Evolutionary conservation across 2,888 invertebrate species (phyloP).

Genomic region (Tetanocera ferruginea): DNA sequence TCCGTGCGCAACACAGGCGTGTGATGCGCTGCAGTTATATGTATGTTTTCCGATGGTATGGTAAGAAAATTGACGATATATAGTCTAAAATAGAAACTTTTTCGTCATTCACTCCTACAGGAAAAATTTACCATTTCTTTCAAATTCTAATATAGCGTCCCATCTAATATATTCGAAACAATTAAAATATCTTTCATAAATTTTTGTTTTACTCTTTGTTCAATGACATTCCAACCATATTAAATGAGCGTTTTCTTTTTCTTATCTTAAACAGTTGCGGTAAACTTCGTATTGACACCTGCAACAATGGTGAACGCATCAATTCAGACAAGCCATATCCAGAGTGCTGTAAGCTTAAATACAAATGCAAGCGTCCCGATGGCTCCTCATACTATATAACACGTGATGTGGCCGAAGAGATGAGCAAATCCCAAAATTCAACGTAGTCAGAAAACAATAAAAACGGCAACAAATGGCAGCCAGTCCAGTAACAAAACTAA

Average conservation of each 20-base stretch:
- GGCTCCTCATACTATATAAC: constrained; percentile 62
- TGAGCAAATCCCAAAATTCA: constrained; percentile 48
- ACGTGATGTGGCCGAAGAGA: constrained; percentile 50
- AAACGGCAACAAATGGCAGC: too few species aligned
- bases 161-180: too few species aligned
- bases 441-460: constrained; percentile 42
- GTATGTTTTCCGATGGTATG: too few species aligned
- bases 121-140: too few species aligned
- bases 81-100: too few species aligned
- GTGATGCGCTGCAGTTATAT: too few species aligned
- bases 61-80: too few species aligned
- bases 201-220: not conserved
- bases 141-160: too few species aligned
- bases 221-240: too few species aligned
- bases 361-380: constrained; percentile 62
- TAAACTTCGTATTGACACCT: constrained; percentile 59
- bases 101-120: too few species aligned
- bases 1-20: too few species aligned
- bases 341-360: constrained; percentile 62
- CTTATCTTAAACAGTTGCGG: constrained; percentile 57
- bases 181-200: not conserved
- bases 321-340: constrained; percentile 61
- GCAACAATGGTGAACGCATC: constrained; percentile 65
- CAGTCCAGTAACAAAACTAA: not conserved
- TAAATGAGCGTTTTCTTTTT: too few species aligned